A percentile compares a stretch with the other conserved stretches of the same genome.
These are phyloP conservation scores for Silurus lanzhouensis DNA, from an alignment of 2,797 vertebrate genomes.

Conservation along the genomic window DNA sequence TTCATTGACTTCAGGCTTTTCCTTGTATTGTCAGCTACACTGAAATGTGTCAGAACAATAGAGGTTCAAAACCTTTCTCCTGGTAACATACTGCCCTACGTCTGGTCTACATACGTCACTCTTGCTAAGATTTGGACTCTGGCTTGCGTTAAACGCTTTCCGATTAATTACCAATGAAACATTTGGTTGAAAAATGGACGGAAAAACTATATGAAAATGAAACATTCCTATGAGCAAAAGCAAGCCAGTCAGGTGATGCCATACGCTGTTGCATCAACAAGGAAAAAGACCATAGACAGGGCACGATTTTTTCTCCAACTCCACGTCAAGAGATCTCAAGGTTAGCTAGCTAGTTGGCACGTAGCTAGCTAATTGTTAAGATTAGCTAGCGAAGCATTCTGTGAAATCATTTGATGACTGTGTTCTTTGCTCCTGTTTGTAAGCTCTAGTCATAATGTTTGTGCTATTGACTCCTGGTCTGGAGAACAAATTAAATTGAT, in stretches of 20 bases:
- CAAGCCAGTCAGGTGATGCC: not conserved
- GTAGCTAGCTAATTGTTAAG: not conserved
- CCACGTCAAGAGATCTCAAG: not conserved
- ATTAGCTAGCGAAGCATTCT: not conserved
- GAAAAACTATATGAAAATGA: not conserved
- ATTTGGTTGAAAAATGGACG: not conserved
- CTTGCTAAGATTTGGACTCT: not conserved
- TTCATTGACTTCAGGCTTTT: slow-evolving; percentile 10
- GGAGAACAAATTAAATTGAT: not conserved
- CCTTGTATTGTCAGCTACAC: slow-evolving; percentile 11
- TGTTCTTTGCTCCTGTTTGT: not conserved
- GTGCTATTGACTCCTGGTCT: not conserved
- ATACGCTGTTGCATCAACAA: not conserved
- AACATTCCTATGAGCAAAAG: not conserved
- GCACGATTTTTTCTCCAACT: not conserved
- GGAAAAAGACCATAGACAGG: not conserved
- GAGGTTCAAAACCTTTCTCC: not conserved
- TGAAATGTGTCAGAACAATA: slow-evolving; percentile 9
- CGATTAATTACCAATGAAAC: not conserved
- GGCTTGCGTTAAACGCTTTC: not conserved
- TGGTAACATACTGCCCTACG: not conserved
- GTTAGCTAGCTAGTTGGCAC: not conserved
- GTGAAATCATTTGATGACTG: not conserved
- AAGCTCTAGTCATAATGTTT: not conserved
- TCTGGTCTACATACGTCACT: not conserved